Base-by-base conservation (phyloP, 2,888 invertebrate genomes). In the Disparrhopalites patrizii region DNA sequence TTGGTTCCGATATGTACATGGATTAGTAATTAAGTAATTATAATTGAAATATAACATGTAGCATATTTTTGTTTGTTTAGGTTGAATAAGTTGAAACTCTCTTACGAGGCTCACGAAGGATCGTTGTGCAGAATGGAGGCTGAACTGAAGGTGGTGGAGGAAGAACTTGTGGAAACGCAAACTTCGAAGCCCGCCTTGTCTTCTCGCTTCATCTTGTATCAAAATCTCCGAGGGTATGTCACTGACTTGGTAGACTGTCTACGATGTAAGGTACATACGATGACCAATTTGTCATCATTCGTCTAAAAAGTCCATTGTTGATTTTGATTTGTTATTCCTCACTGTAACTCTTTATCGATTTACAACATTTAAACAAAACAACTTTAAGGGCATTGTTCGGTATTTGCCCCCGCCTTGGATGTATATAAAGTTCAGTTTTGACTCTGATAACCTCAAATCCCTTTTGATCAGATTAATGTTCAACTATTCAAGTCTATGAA, bases 191-290 rank as follows among this genome's bases (percentile, higher is more conserved):
- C 86, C 20, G 79, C 80, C 68, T 85, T 93, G 62, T 92, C 91
- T 73, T 86, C 87, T 65, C 88, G 90, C 75, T 97, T 93, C 84
- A 83, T 86, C 77, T 91, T 95, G 82, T 97, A 94, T 84, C 97
- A 98, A 84, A 92, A 95, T 82, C 86, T 93, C 77, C 86, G 93
- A 79, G 93, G 93, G 78, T 98, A 94, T 85, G 87, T 95, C 79
- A 90, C 90, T 76, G 95, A 97, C 85, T 87, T 97, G 81, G 87
- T 97, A 79, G 97, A 98, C 83, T 98, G 97, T 83, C 85, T 97
- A 77, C 93, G 95, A 80, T 94, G 96, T 83, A 98, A 98, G 89
- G 93, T 95, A 78, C 77, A 79, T 79, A 69, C 60, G 70, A 72
- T 73, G 72, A 62, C 71, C 68, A 67, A 68, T 68, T 58, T 52